These are phyloP conservation scores for Suricata suricatta DNA, from an alignment of 2,113 vertebrate species.

Conservation along the genomic window DNA sequence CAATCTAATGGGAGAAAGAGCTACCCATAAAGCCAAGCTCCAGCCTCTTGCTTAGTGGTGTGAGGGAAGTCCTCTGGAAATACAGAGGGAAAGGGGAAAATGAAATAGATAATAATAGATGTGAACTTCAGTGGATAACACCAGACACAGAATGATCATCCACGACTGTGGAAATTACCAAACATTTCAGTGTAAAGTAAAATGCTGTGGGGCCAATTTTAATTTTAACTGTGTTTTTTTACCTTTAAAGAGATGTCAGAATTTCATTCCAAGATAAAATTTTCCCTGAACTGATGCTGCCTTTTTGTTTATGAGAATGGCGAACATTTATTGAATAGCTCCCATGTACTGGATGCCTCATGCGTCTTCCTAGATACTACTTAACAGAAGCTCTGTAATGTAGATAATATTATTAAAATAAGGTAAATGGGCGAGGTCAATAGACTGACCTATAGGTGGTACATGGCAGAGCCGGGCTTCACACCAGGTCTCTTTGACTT, in stretches of 20 bases:
- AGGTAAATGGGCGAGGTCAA: too few relatives aligned
- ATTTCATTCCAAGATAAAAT: slow-evolving; percentile 20
- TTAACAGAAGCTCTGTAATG: neutral
- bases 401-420: neutral
- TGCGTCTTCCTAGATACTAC: neutral
- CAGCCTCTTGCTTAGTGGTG: neutral
- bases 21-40: neutral
- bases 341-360: neutral
- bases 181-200: neutral
- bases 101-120: neutral
- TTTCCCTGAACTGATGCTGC: neutral
- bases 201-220: neutral
- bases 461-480: neutral
- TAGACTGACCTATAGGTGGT: neutral
- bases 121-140: neutral
- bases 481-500: neutral
- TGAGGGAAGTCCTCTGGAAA: neutral
- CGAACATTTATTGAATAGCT: neutral
- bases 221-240: neutral
- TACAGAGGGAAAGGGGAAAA: neutral
- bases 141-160: neutral
- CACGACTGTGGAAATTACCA: neutral
- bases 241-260: slow-evolving; percentile 31
- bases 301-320: neutral
- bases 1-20: neutral